Evolutionary conservation across 2,113 vertebrate species (phyloP), one percentile per base, ranked within the genome.

Genomic region (Passer domesticus): DNA sequence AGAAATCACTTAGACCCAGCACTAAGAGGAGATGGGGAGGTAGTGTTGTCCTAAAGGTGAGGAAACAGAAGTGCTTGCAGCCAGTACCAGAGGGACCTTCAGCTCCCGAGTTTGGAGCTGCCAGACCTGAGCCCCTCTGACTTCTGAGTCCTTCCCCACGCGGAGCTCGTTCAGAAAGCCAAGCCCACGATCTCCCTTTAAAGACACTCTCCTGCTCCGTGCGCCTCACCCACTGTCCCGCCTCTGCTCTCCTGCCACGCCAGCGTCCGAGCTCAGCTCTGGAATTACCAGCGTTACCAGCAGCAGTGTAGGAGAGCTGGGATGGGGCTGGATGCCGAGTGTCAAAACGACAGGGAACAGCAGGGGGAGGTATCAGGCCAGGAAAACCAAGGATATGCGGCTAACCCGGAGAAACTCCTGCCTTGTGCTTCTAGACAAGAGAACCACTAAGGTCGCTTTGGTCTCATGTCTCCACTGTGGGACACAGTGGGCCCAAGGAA

Each of bases 311-410:
- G 1, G 31, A 15, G 73, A 50, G 82, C 64, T 3, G 55, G 23
- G 43, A 44, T 8, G 46, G 35, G 72, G 84, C 87, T 11, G 89
- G 37, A 22, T 47, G 72, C 59, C 3, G 58, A 9, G 58, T 33
- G 59, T 59, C 59, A 8, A n/a, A 20, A 47, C 79, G 17, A 9
- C 24, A 11, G 16, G 43, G 77, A 83, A 83, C 94, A 81, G 82
- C 91, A 96, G 95, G 83, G 96, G 93, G 96, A 93, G 72, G 30
- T 50, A 82, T 91, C 52, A 53, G 79, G 87, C 90, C 75, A 35
- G 52, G 72, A 90, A 77, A 83, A 43, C 13, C 64, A 11, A 56
- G 49, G 35, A 28, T 9, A 25, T 17, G 47, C 25, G 30, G 50
- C 2, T 4, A 66, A 35, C 7, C 25, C 3, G 15, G 70, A 27